These are phyloP conservation scores for Drosophila ustulata DNA, from an alignment of 2,888 invertebrate species.

Conservation along the genomic window DNA sequence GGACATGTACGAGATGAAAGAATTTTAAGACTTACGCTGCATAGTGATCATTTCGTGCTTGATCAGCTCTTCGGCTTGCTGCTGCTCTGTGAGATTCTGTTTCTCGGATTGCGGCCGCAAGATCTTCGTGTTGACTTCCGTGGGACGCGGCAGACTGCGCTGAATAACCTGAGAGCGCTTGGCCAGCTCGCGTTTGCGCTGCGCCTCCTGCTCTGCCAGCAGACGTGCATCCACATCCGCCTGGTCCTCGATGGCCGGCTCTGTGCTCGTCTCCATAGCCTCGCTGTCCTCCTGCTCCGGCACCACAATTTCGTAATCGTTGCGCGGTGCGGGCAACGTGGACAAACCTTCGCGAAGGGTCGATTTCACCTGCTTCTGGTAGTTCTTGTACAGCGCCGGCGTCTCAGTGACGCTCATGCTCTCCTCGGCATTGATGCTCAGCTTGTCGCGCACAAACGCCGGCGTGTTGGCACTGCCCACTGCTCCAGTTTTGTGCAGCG, in stretches of 20 bases:
- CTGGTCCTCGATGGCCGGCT: slow-evolving; percentile 91
- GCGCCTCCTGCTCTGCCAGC: slow-evolving; percentile 89
- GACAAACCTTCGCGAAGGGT: slow-evolving; percentile 92
- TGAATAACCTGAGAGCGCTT: slow-evolving; percentile 95
- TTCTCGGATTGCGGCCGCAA: slow-evolving; percentile 91
- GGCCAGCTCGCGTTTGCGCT: slow-evolving; percentile 87
- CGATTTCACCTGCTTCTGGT: slow-evolving; percentile 90
- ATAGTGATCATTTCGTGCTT: slow-evolving; percentile 98
- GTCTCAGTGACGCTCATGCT: slow-evolving; percentile 90
- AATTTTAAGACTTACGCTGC: slow-evolving; percentile 86
- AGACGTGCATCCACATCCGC: slow-evolving; percentile 92
- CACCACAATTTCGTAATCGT: slow-evolving; percentile 99
- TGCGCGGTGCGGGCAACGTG: slow-evolving; percentile 94
- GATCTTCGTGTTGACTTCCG: slow-evolving; percentile 93
- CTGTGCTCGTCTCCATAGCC: slow-evolving; percentile 83
- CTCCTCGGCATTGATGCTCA: slow-evolving; percentile 97
- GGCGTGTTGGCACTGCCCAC: slow-evolving; percentile 86
- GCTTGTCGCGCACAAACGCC: slow-evolving; percentile 94
- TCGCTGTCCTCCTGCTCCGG: slow-evolving; percentile 91
- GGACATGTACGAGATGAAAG: no score
- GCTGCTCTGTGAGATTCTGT: slow-evolving; percentile 93
- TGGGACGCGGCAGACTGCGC: slow-evolving; percentile 92
- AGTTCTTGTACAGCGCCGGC: slow-evolving; percentile 88
- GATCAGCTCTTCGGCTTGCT: slow-evolving; percentile 97
- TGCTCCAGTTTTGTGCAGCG: slow-evolving; percentile 73